Percentiles rank a stretch among this genome's conserved stretches.
Evolutionary conservation across 92 coral and sea anemone genomes (phyloP).

Genomic region (Actinernus sp.): DNA sequence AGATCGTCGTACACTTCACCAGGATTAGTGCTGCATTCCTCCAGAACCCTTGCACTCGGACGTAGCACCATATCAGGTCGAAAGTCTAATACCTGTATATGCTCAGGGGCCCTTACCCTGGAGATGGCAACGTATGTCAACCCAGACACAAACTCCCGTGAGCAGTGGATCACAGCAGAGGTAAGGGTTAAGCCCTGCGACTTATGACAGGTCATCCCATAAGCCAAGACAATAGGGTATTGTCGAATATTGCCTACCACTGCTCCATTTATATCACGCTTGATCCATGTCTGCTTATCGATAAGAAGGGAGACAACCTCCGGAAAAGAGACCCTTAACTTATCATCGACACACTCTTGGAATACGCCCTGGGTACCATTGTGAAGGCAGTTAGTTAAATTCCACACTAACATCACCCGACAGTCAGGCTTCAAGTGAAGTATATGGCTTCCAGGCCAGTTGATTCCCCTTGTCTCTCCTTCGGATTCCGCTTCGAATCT

Average conservation of each 20-base stretch:
- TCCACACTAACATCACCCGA: slow-evolving; percentile 27
- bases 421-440: slow-evolving; percentile 1
- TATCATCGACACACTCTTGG: slow-evolving; percentile 2
- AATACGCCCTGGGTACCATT: slow-evolving; percentile 34
- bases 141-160: slow-evolving; percentile 15
- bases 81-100: background rate
- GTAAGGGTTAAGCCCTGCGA: slow-evolving; percentile 30
- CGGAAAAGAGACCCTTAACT: slow-evolving; percentile 7
- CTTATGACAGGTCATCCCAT: slow-evolving; percentile 37
- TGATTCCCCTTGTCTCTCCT: background rate
- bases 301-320: slow-evolving; percentile 4
- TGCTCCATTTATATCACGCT: slow-evolving; percentile 15
- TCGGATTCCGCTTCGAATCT: too few relatives aligned
- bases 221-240: slow-evolving; percentile 22
- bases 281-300: slow-evolving; percentile 15
- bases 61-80: too few relatives aligned
- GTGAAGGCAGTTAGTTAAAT: slow-evolving; percentile 8
- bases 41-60: background rate
- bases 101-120: background rate
- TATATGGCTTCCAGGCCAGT: background rate
- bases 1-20: slow-evolving; percentile 7
- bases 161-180: slow-evolving; percentile 38
- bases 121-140: background rate
- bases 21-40: slow-evolving; percentile 12
- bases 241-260: slow-evolving; percentile 15